Base-by-base conservation (phyloP, 2,113 vertebrate species). In the Pseudolaguvia tuberculata region DNA sequence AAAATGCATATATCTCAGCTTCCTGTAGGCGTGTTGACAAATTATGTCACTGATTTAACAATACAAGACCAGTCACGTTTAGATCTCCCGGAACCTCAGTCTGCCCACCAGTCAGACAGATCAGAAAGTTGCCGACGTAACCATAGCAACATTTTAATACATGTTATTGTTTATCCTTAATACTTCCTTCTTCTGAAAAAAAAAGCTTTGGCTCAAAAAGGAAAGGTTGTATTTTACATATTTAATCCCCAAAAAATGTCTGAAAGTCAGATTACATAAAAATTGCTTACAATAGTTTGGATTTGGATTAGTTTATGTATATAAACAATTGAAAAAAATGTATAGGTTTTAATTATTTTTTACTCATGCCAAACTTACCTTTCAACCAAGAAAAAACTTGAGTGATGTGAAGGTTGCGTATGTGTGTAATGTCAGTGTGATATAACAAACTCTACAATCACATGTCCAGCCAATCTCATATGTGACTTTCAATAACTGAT, bases 21-120 rank as follows among this genome's bases (percentile, higher is more conserved):
- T 48, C 63, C 63, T 48, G 63, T 67, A 20, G 45, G 45, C 18
- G 47, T 67, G 45, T 23, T 50, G 23, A 50, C 10, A 67, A 67
- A 50, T 20, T 17, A 21, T 45, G 31, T 14, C 62, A 47, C 25
- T 50, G 63, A 48, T 20, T 67, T 50, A 27, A 67, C 45, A 66
- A 17, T 18, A 48, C 15, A 29, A 67, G 23, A 27, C 45, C 45
- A 67, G 63, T 67, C 63, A 50, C 17, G 63, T 17, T 23, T 29
- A 18, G 23, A 50, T 27, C 50, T 67, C 17, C 63, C 23, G 27
- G 45, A 67, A 67, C 45, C 42, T 50, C 23, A 48, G 23, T 25
- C 25, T 66, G 63, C 21, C 42, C 45, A 45, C 45, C 45, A 23
- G 15, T 25, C 42, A 67, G 23, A 12, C 25, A 11, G 62, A 47